These are phyloP conservation scores for Leptosomus discolor DNA, from an alignment of 2,113 vertebrate species.

Conservation along the genomic window DNA sequence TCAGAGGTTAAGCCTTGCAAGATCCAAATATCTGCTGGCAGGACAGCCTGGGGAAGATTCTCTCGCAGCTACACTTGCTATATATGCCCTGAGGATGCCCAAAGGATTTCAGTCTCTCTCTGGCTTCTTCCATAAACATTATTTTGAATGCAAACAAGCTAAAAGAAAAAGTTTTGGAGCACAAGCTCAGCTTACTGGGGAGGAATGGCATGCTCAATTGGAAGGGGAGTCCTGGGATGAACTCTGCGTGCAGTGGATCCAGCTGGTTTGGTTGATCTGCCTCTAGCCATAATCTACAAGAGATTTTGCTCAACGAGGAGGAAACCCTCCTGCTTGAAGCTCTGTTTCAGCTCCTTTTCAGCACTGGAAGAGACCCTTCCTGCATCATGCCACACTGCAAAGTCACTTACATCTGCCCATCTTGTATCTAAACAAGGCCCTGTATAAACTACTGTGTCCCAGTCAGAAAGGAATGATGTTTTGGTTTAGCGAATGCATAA, in stretches of 20 bases:
- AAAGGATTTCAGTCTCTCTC: not conserved
- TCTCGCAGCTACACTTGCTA: not conserved
- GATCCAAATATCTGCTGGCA: not conserved
- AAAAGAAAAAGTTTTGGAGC: not conserved
- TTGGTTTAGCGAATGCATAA: not conserved
- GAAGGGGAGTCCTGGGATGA: not conserved
- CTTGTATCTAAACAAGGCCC: not conserved
- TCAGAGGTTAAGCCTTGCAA: not conserved
- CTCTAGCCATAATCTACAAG: not conserved
- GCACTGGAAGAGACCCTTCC: not conserved
- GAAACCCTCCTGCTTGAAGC: not conserved
- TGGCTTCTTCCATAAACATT: not conserved
- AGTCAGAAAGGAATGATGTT: not conserved
- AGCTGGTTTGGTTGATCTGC: not conserved
- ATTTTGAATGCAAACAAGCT: not conserved
- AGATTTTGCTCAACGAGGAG: not conserved
- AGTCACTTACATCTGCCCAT: not conserved
- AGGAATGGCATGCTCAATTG: not conserved
- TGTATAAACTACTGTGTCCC: not conserved
- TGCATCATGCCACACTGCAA: not conserved
- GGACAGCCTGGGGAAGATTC: not conserved
- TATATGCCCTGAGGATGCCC: not conserved
- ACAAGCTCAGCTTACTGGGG: not conserved
- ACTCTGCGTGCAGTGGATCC: not conserved
- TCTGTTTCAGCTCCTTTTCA: not conserved